Evolutionary conservation across 2,797 vertebrate genomes (phyloP).

Genomic region (Gastrophryne carolinensis): DNA sequence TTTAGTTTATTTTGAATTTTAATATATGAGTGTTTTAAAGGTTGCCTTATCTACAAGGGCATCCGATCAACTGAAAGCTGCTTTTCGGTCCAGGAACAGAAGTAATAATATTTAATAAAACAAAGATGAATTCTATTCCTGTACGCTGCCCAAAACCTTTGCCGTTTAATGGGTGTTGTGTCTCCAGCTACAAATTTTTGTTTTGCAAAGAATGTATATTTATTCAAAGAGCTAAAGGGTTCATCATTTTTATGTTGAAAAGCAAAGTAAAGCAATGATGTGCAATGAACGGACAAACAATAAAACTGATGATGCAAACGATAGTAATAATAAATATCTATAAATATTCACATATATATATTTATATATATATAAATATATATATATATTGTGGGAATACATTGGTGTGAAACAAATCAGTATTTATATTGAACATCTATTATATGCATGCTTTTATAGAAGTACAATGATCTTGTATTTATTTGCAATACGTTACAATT

Average conservation of each 20-base stretch:
- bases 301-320: slow-evolving; percentile 39
- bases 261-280: slow-evolving; percentile 21
- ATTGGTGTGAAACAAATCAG: slow-evolving; percentile 31
- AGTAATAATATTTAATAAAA: slow-evolving; percentile 19
- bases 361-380: not conserved
- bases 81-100: not conserved
- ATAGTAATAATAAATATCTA: slow-evolving; percentile 50
- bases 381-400: slow-evolving; percentile 52
- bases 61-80: slow-evolving; percentile 1
- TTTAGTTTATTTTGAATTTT: not conserved
- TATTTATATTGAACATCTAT: slow-evolving; percentile 49
- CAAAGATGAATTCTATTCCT: not conserved
- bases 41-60: slow-evolving; percentile 42
- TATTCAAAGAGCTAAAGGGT: slow-evolving; percentile 29
- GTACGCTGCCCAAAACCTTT: not conserved
- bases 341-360: slow-evolving; percentile 36
- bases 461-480: slow-evolving; percentile 40
- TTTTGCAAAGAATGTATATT: slow-evolving; percentile 31
- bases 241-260: slow-evolving; percentile 2
- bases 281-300: slow-evolving; percentile 25
- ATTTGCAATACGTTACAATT: slow-evolving; percentile 29
- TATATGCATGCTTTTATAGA: slow-evolving; percentile 52
- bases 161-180: not conserved
- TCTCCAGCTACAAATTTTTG: not conserved
- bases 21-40: slow-evolving; percentile 22